A percentile compares a stretch with the other conserved stretches of the same genome.
Evolutionary conservation across 2,113 vertebrate genomes (phyloP).

Genomic region (Hucho hucho): DNA sequence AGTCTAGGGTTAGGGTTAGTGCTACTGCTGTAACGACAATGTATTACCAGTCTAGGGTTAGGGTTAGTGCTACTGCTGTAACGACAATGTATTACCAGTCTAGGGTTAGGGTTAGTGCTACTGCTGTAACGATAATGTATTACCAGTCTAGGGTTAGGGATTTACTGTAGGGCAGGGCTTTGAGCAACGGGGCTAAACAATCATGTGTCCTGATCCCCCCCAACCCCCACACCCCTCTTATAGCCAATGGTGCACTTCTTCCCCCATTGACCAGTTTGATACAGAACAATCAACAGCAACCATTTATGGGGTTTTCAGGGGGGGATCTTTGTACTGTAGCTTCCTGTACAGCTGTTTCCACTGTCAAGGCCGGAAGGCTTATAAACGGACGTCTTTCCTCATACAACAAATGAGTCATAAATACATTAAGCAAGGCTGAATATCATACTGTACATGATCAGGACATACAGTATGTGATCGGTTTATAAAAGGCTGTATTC

Average conservation of each 20-base stretch:
- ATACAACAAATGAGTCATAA: conserved; percentile 19
- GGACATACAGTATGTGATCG: conserved; percentile 5
- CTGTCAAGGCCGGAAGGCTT: conserved; percentile 39
- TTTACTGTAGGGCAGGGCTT: background rate
- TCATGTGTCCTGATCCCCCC: too few relatives aligned
- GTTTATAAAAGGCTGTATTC: too few relatives aligned
- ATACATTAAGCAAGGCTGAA: conserved; percentile 7
- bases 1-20: too few relatives aligned
- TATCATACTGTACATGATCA: background rate
- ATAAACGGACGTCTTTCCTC: conserved; percentile 61
- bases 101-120: too few relatives aligned
- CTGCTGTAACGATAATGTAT: too few relatives aligned
- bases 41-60: too few relatives aligned
- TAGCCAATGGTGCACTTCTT: background rate
- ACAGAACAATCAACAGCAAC: conserved; percentile 36
- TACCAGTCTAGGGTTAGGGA: background rate
- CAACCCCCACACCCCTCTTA: background rate
- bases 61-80: too few relatives aligned
- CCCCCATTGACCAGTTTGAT: background rate
- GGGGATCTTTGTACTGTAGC: conserved; percentile 40
- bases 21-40: too few relatives aligned
- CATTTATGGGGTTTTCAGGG: background rate
- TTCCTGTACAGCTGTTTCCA: conserved; percentile 70
- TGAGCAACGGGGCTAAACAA: background rate
- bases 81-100: too few relatives aligned